Conservation (phyloP, 1,140 invertebrate species). For the Patella vulgata region DNA sequence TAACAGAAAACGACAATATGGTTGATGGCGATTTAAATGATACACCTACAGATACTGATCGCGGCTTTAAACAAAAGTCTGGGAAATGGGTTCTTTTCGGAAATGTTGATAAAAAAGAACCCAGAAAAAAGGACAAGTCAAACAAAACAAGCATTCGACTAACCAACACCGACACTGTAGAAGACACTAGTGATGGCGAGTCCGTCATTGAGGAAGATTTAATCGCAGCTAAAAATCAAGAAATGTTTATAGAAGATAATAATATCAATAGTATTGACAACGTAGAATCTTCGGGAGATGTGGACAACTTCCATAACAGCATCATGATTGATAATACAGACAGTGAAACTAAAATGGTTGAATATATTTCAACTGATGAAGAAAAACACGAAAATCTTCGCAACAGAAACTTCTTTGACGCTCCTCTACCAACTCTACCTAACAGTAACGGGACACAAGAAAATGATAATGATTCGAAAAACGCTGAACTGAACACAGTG, state of each 20-base stretch:
- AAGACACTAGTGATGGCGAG: slow-evolving; percentile 1
- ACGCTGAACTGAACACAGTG: not conserved
- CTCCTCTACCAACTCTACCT: too few relatives aligned
- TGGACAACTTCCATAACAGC: not conserved
- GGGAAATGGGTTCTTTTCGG: not conserved
- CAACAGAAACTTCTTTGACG: too few relatives aligned
- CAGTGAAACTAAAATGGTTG: not conserved
- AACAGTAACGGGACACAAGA: too few relatives aligned
- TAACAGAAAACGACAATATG: slow-evolving; percentile 1
- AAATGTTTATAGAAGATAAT: not conserved
- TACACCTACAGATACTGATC: not conserved
- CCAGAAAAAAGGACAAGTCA: not conserved
- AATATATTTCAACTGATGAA: too few relatives aligned
- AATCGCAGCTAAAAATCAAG: not conserved
- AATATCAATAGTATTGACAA: slow-evolving; percentile 2
- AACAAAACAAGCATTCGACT: not conserved
- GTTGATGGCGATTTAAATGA: not conserved
- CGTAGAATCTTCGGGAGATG: slow-evolving; percentile 8
- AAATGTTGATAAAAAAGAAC: not conserved
- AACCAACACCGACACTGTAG: too few relatives aligned
- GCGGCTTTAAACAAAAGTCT: not conserved
- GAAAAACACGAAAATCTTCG: too few relatives aligned
- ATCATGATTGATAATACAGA: not conserved
- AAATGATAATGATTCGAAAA: slow-evolving; percentile 2
- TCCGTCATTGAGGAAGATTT: not conserved